Evolutionary conservation across 2,888 invertebrate genomes (phyloP), one percentile per base, ranked within the genome.

Genomic region (Drosophila borealis): DNA sequence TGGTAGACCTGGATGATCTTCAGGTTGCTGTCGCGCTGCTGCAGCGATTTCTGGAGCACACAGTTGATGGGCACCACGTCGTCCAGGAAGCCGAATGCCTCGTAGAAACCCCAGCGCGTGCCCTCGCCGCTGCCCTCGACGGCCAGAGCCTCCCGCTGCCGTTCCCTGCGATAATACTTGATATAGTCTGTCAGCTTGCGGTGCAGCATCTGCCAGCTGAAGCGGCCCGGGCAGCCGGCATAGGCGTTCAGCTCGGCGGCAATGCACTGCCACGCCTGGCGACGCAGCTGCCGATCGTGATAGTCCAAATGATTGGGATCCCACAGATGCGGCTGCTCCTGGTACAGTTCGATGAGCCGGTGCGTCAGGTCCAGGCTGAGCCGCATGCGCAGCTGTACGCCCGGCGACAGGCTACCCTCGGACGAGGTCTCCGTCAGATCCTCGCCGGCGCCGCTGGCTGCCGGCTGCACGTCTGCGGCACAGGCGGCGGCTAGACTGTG

Each of bases 251-350:
- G 59, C 42, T 87, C 61, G 2, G 49, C 51, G 2, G 90, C 74
- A 2, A 91, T 72, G 17, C 50, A 39, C 9, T 81, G 78, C 90
- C 90, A 91, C n/a, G 89, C 81, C 14, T 71, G 76, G 5, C 85
- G 88, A 0, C 90, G 80, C n/a, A 73, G 62, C 13, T 60, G 73
- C 0, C 91, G 78, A 4, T 70, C 61, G 44, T 84, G 78, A 33
- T 78, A 90, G 59, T 91, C 89, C 46, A 83, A 55, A 54, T 91
- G 86, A 59, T 87, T 84, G 53, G 91, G 91, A 72, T 91, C 75
- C 90, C 90, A 91, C 3, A 91, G 80, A 46, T 77, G 75, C 0
- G 87, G 73, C 17, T 88, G 78, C 25, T 60, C 51, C 11, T 71
- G 78, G 39, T 90, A 91, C 2, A 89, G 59, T 5, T 74, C 71